Evolutionary conservation across 2,113 vertebrate genomes (phyloP), one percentile per base, ranked within the genome.

Genomic region (Spermophilus dauricus): DNA sequence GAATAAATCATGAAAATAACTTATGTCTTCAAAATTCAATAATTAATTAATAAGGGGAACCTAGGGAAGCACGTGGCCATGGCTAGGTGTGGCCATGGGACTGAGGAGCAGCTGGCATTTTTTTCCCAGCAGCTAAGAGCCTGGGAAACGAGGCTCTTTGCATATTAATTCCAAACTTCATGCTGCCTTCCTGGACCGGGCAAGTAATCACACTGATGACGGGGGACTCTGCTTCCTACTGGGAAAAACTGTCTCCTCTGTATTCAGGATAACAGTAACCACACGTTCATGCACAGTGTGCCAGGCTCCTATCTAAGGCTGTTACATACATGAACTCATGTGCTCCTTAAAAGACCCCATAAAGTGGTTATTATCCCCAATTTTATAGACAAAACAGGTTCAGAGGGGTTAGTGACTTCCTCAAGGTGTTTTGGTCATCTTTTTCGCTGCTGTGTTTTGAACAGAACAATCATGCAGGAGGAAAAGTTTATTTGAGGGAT

Each of bases 211-310:
- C 73, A 28, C 3, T 39, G 61, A n/a, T 30, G 53, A 10, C 26
- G 0, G 28, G 48, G 28, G 24, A 4, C 45, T 48, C 34, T 53
- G 5, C 45, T 34, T 72, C 53, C 39, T 65, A 4, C 6, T 72
- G 53, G 24, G 18, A 5, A 7, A 70, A 7, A 11, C 65, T 56
- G 34, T 24, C n/a, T 70, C 28, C 8, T 1, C 48, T 51, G 3
- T 34, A 24, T 56, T 63, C 56, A 67, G 4, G 13, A 65, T 5
- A 34, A 69, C 1, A 84, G 32, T 30, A 39, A 45, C 30, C 18
- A 11, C 0, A 48, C n/a, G 30, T 32, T 39, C 13, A n/a, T 14
- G 2, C 10, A 0, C 2, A 1, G 51, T 32, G 0, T 26, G 24
- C 45, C 12, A 3, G 39, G 7, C 26, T 32, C 14, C 9, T 22